Base-by-base conservation (phyloP, 2,113 vertebrate genomes). In the Pungitius pungitius region DNA sequence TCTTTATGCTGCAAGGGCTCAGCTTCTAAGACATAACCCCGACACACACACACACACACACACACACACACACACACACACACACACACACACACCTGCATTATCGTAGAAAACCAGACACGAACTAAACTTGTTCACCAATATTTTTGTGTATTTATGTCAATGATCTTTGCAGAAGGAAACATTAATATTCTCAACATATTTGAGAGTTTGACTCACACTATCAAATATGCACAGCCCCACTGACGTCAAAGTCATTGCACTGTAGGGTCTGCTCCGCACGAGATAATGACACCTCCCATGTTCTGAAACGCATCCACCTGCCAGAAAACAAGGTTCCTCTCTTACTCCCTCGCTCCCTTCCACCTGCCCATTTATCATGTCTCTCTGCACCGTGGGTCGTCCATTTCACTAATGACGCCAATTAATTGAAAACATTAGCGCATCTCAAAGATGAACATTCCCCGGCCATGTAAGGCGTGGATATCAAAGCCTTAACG, bases 341-440 rank as follows among this genome's bases (percentile, higher is more conserved):
- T 81, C 71, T 74, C 43, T 85, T 60, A 27, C 67, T 71, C 77
- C 47, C 52, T 37, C 69, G 42, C 68, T 60, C 42, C 80, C 59
- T 79, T 87, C 78, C 78, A 83, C 85, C 80, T 87, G 75, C 65
- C 71, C 87, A 87, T 92, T 90, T 59, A 87, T 85, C 85, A 87
- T 78, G 85, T 87, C 54, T 81, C 62, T 66, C 69, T 81, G 83
- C 87, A 72, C 73, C 42, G 60, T 82, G 76, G 89, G 83, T 87
- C 37, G 80, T 83, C 85, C 47, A 74, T 85, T 90, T 87, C 80
- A 61, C 90, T 93, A 93, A 94, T 92, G 92, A 93, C 80, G 88
- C 88, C 92, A 90, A 89, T 93, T 94, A 93, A 92, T 90, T 87
- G 81, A 87, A 92, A 93, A 90, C 89, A 91, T 85, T 84, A 80